A percentile compares a stretch with the other conserved stretches of the same genome.
These are phyloP conservation scores for Podarcis cretensis DNA, from an alignment of 2,113 vertebrate genomes.

Conservation along the genomic window DNA sequence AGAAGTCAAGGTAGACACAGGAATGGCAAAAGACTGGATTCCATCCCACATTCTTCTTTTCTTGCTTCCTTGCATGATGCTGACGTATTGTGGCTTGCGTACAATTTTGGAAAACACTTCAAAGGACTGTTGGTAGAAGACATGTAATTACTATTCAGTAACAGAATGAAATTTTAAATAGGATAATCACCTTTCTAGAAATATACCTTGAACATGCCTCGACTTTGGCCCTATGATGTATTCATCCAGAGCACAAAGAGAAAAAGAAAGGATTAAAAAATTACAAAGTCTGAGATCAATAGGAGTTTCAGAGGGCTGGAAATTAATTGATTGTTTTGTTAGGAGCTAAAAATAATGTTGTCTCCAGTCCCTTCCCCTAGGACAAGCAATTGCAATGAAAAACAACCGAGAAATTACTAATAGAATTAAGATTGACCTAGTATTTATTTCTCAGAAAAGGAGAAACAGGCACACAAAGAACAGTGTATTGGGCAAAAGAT, in stretches of 20 bases:
- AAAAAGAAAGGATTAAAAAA: slow-evolving; percentile 28
- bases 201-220: slow-evolving; percentile 62
- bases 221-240: slow-evolving; percentile 53
- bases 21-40: slow-evolving; percentile 47
- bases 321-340: slow-evolving; percentile 55
- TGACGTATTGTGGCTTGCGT: slow-evolving; percentile 51
- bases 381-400: neutral
- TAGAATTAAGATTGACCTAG: neutral
- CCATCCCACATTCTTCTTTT: slow-evolving; percentile 40
- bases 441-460: neutral
- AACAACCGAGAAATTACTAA: neutral
- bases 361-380: slow-evolving; percentile 9
- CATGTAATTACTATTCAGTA: slow-evolving; percentile 69
- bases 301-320: slow-evolving; percentile 65
- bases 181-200: slow-evolving; percentile 72
- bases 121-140: slow-evolving; percentile 65
- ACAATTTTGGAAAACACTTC: slow-evolving; percentile 66
- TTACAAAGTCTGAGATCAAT: slow-evolving; percentile 60
- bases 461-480: neutral
- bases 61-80: slow-evolving; percentile 30
- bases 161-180: slow-evolving; percentile 68
- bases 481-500: neutral
- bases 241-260: slow-evolving; percentile 57
- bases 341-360: slow-evolving; percentile 60
- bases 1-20: slow-evolving; percentile 38